Base-by-base conservation (phyloP, 2,113 vertebrate genomes). In the Chunga burmeisteri region DNA sequence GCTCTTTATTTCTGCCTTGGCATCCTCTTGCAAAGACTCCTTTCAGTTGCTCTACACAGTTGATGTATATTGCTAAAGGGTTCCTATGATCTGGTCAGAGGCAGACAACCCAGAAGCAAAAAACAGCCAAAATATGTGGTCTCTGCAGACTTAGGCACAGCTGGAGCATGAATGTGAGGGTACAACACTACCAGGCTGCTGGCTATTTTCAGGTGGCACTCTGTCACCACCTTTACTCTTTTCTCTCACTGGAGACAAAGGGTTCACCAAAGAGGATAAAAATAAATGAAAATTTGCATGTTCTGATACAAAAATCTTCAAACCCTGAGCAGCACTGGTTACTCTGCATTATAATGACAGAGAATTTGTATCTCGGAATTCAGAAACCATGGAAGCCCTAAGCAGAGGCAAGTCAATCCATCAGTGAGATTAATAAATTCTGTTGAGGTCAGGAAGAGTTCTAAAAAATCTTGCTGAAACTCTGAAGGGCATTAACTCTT, bases 81-180 rank as follows among this genome's bases (percentile, higher is more conserved):
- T 18, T 50, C 17, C 70, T 50, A 1, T 26, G 29, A 20, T 32
- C 34, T 58, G 16, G 4, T 21, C 50, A 78, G 38, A n/a, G 20
- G 21, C 13, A 66, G 21, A 14, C 18, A 63, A 36, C 17, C 9
- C 53, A 78, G 49, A 16, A 81, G 22, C 6, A 89, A 77, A 86
- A 40, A 1, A 42, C 0, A 0, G 46, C 21, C 32, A 46, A 34
- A 9, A 21, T 40, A 66, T 9, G 27, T 22, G 32, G 20, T 30
- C 13, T 36, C 46, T 30, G 40, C 2, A 62, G 46, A 12, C 23
- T 29, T 26, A 3, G 40, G 34, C 40, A 73, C 27, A 89, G 56
- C 27, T 46, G 59, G n/a, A 83, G 12, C 5, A 3, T 2, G 8
- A 38, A 15, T 36, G 9, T 3, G 11, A 91, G 15, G 9, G 47